Evolutionary conservation across 2,797 vertebrate genomes (phyloP).

Genomic region (Diceros bicornis): DNA sequence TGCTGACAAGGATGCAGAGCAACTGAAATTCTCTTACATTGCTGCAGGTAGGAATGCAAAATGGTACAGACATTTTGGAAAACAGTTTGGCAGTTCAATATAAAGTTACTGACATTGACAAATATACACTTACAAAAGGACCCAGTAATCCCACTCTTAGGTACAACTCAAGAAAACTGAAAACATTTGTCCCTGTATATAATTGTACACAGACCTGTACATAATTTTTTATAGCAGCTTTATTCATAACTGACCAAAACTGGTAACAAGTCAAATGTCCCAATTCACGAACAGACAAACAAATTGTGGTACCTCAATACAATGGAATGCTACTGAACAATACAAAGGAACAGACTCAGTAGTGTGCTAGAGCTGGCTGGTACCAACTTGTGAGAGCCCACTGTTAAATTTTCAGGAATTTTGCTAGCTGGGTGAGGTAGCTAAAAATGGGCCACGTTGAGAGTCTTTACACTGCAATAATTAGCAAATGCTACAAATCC

Average conservation of each 20-base stretch:
- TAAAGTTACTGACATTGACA: background rate
- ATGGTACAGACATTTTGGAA: background rate
- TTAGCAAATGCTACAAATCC: background rate
- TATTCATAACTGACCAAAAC: slow-evolving; percentile 10
- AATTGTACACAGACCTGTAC: background rate
- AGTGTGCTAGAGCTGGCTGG: background rate
- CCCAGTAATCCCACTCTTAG: background rate
- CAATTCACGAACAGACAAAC: background rate
- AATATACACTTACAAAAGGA: background rate
- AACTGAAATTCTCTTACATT: background rate
- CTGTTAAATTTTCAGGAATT: slow-evolving; percentile 37
- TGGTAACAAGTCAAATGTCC: background rate
- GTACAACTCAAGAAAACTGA: slow-evolving; percentile 48
- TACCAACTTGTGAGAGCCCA: background rate
- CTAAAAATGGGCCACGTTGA: background rate
- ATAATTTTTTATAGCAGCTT: background rate
- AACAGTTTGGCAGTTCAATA: background rate
- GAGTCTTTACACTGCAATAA: background rate
- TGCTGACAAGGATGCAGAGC: background rate
- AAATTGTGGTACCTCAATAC: background rate
- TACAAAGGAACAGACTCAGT: background rate
- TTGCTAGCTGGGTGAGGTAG: background rate
- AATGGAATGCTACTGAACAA: background rate
- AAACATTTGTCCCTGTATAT: background rate
- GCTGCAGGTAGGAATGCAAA: background rate